Base-by-base conservation (phyloP, 2,113 vertebrate genomes). In the Urocitellus parryii region DNA sequence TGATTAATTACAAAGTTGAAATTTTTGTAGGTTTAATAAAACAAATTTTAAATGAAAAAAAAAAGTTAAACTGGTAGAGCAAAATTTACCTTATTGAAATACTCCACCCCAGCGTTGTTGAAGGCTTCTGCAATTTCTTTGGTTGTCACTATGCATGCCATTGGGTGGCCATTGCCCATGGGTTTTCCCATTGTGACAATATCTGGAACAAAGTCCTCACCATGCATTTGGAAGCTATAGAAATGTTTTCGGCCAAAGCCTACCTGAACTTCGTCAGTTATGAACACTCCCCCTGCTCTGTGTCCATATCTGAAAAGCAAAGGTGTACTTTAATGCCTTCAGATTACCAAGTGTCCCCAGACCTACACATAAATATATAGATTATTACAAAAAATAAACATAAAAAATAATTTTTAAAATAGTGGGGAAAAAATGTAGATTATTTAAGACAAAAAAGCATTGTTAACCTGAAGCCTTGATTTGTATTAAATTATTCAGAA, bases 111-210 rank as follows among this genome's bases (percentile, higher is more conserved):
- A 0, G 99, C 99, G 63, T 98, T 98, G 97, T 98, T 98, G 98
- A 99, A 99, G 91, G 99, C 98, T 98, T 99, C 99, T 34, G 99
- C 99, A 48, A 99, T 99, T 96, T 99, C 99, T 96, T 92, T 99
- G 90, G 99, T 99, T 42, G 99, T 99, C 48, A 99, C 99, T 92
- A 99, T 99, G n/a, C 99, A 99, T 16, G 99, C 99, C 99, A 99
- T 98, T 8, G 99, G 99, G 96, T 99, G 99, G 0, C 99, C 99
- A 20, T 99, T 99, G 82, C 99, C 99, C 65, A 99, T 99, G 4
- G 99, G 99, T 93, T 99, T 99, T 29, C 99, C 99, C 99, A 99
- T 99, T 7, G 99, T 99, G 96, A 99, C 99, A 14, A 99, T 99
- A 95, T 99, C 99, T 0, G 99, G 99, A 53, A 99, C 98, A 78